These are phyloP conservation scores for Dipodomys ordii DNA, from an alignment of 2,113 vertebrate genomes.

Conservation along the genomic window DNA sequence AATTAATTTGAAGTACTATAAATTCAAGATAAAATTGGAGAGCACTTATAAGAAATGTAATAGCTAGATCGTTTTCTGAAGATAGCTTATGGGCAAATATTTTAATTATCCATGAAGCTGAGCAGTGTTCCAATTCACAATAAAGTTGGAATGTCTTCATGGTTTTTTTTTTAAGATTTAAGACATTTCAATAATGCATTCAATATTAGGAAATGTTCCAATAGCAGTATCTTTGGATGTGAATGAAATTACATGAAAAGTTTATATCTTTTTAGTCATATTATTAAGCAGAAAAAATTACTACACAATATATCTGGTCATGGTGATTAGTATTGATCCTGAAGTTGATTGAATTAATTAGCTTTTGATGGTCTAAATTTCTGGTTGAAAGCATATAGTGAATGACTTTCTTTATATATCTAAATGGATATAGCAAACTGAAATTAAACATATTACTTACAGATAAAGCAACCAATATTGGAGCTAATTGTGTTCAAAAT, in stretches of 20 bases:
- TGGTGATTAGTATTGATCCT: background rate
- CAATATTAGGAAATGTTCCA: background rate
- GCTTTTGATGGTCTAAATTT: background rate
- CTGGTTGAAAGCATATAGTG: background rate
- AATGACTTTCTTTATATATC: background rate
- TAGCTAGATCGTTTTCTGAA: background rate
- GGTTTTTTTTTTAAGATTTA: slow-evolving; percentile 36
- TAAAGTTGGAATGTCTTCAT: background rate
- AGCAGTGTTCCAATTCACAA: background rate
- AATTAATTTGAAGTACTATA: background rate
- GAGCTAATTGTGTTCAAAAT: no score
- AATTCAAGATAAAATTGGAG: slow-evolving; percentile 4
- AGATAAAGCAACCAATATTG: background rate
- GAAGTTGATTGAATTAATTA: background rate
- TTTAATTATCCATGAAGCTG: slow-evolving; percentile 17
- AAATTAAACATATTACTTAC: background rate
- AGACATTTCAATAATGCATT: slow-evolving; percentile 34
- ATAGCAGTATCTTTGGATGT: background rate
- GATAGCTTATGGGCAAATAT: background rate
- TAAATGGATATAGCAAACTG: background rate
- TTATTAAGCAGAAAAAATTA: background rate
- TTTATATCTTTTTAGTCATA: background rate
- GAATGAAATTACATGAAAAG: background rate
- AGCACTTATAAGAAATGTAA: background rate
- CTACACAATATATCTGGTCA: background rate